Evolutionary conservation across 2,113 vertebrate genomes (phyloP), one percentile per base, ranked within the genome.

Genomic region (Albula glossodonta): DNA sequence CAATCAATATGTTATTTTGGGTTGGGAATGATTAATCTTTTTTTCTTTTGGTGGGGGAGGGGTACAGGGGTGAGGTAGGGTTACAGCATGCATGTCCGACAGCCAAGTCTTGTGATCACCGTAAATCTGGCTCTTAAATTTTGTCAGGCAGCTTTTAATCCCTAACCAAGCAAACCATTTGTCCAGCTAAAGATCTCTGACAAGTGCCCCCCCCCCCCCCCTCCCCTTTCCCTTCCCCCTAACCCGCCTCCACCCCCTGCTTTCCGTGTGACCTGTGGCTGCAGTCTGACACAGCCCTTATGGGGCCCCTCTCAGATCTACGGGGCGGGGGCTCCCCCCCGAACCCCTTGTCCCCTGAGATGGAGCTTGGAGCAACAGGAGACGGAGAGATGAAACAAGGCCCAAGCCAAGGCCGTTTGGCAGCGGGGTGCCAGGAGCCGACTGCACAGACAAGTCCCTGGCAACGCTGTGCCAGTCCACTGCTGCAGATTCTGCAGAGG

Each of bases 161-260:
- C 80, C 90, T 95, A 90, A 92, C 90, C 90, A 93, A 95, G 94
- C 93, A 94, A 91, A 87, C 90, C 89, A 90, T 94, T 93, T 92
- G 92, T 93, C 92, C 91, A 89, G 90, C 90, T 90, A 92, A 41
- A 66, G 15, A 66, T 66, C 60, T 7, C 5, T 66, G 60, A 66
- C 15, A 66, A 66, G 60, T 15, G 60, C 60, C 60, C 60, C 60
- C 22, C 60, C 60, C 60, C 22, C 13, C 57, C 17, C 8, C 57
- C 10, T 12, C 56, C 11, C 56, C 56, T 12, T 3, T 15, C 56
- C 56, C 56, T 60, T 19, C 60, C 60, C 6, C 31, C 31, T 41
- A 41, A 41, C 31, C 31, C 31, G 31, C 31, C 31, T 41, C 31
- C 92, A 91, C 91, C 92, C 92, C 86, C 89, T 88, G 91, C 90